These are phyloP conservation scores for Bellardia pandia DNA, from an alignment of 2,888 invertebrate species.

Conservation along the genomic window DNA sequence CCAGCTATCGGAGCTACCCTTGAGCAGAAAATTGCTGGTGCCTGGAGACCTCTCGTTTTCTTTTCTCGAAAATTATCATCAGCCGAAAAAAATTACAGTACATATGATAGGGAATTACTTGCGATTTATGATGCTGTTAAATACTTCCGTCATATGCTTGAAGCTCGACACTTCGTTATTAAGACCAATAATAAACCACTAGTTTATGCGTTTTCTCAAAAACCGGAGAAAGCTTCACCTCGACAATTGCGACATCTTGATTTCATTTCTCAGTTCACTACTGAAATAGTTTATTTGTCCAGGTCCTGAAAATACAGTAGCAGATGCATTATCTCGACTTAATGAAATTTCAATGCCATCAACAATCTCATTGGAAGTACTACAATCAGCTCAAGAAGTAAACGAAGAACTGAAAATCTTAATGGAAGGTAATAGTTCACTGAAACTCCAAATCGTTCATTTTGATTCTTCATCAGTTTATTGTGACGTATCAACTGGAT, in stretches of 20 bases:
- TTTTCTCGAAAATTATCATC: neutral
- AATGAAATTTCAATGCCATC: conserved; percentile 43
- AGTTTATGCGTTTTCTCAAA: conserved; percentile 70
- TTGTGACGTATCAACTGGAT: conserved; percentile 21
- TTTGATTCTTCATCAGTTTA: conserved; percentile 19
- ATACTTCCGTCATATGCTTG: conserved; percentile 30
- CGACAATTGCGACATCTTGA: conserved; percentile 75
- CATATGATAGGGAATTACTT: conserved; percentile 65
- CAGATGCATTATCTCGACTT: conserved; percentile 75
- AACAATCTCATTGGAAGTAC: conserved; percentile 31
- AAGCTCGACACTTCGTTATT: conserved; percentile 68
- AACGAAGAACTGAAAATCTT: neutral
- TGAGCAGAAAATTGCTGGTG: conserved; percentile 42
- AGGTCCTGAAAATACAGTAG: conserved; percentile 70
- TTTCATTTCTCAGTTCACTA: conserved; percentile 74
- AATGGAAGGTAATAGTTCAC: too few relatives aligned
- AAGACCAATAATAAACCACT: conserved; percentile 73
- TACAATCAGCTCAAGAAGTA: neutral
- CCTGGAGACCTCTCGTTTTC: conserved; percentile 64
- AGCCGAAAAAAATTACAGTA: conserved; percentile 49
- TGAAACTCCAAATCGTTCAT: neutral
- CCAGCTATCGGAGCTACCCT: conserved; percentile 49
- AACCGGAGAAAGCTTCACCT: conserved; percentile 76
- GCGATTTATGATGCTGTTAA: conserved; percentile 63
- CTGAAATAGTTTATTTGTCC: conserved; percentile 46